These are phyloP conservation scores for Schlechtendalia chinensis DNA, from an alignment of 1,140 invertebrate species.

Conservation along the genomic window DNA sequence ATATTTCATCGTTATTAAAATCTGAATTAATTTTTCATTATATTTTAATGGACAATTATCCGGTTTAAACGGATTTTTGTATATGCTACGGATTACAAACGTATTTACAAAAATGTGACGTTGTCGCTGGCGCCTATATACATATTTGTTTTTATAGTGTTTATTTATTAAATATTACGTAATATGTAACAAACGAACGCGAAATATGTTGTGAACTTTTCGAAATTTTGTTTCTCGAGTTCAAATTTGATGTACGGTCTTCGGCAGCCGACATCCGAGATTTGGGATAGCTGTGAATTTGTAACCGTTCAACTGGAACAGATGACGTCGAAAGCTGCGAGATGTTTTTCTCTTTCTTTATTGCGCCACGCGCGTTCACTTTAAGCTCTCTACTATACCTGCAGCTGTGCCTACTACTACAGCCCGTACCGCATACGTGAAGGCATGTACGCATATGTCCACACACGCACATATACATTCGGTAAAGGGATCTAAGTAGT, in stretches of 20 bases:
- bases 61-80: no score
- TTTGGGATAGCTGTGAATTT: constrained; percentile 8
- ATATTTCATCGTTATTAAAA: no score
- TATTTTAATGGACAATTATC: no score
- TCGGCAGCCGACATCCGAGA: not conserved
- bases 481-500: not conserved
- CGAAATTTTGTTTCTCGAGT: not conserved
- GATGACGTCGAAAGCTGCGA: not conserved
- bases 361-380: not conserved
- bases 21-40: no score
- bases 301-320: constrained; percentile 21
- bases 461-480: not conserved
- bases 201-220: no score
- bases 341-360: not conserved
- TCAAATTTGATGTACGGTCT: not conserved
- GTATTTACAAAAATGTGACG: no score
- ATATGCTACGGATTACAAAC: no score
- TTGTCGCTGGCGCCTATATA: no score
- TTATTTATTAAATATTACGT: no score
- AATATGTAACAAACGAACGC: no score
- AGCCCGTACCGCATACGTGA: not conserved
- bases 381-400: not conserved
- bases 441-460: not conserved
- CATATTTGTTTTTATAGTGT: no score
- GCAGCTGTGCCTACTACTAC: not conserved